phyloP scores from a whole-genome alignment of 2,888 invertebrate genomes.

The Euproctis similis region DNA sequence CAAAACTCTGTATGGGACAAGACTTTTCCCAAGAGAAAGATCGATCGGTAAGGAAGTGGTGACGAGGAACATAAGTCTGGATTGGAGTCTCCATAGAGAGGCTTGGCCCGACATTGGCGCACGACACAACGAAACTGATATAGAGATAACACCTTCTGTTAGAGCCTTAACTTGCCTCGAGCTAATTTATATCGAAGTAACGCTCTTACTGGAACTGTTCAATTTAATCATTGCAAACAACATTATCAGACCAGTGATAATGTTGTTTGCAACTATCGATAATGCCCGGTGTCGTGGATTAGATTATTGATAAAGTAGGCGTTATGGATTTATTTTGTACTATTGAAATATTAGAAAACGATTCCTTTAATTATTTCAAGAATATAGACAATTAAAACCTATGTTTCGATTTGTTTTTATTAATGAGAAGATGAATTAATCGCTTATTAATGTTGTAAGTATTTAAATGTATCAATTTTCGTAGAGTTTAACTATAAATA shows the following conservation, averaged over 20 bases:
- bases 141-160: constrained; percentile 49
- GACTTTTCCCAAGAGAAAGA: constrained; percentile 14
- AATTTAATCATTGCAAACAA: constrained; percentile 8
- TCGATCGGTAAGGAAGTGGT: constrained; percentile 2
- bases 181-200: background rate
- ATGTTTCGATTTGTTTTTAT: background rate
- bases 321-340: constrained; percentile 5
- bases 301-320: constrained; percentile 18
- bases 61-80: constrained; percentile 25
- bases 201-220: constrained; percentile 1
- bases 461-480: background rate
- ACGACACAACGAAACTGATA: constrained; percentile 37
- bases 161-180: background rate
- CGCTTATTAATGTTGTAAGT: background rate
- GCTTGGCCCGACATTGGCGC: constrained; percentile 62
- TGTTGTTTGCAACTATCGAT: constrained; percentile 11
- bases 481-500: constrained; percentile 1
- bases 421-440: background rate
- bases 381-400: too few species aligned
- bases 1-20: constrained; percentile 67
- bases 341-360: too few species aligned
- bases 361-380: too few species aligned
- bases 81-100: constrained; percentile 62
- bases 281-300: constrained; percentile 14
- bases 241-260: constrained; percentile 17